These are phyloP conservation scores for Carcharodon carcharias DNA, from an alignment of 2,797 vertebrate species.

Conservation along the genomic window DNA sequence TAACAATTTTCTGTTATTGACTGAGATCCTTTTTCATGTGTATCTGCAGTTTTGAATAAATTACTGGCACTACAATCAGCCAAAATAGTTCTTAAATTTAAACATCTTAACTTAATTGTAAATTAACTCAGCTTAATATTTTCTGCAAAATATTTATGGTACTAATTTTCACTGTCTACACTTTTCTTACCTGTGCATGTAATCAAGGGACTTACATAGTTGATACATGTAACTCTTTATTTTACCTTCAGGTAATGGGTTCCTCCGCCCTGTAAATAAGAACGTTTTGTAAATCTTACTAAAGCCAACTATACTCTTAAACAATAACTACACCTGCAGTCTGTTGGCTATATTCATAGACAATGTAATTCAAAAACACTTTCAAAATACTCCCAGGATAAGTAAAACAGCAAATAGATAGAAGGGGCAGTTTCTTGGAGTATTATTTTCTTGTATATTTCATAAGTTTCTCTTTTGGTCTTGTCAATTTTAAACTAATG, in stretches of 20 bases:
- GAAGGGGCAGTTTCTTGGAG: neutral
- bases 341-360: neutral
- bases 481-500: neutral
- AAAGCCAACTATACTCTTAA: neutral
- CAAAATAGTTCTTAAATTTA: neutral
- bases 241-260: slow-evolving; percentile 65
- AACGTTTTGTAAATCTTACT: neutral
- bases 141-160: neutral
- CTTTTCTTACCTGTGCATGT: slow-evolving; percentile 69
- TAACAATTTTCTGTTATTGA: neutral
- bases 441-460: neutral
- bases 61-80: neutral
- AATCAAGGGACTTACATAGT: slow-evolving; percentile 73
- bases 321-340: neutral
- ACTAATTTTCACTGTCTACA: neutral
- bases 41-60: neutral
- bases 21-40: neutral
- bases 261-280: slow-evolving; percentile 61
- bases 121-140: neutral
- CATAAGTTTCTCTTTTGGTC: neutral
- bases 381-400: neutral
- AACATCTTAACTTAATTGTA: neutral
- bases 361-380: neutral
- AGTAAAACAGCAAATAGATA: neutral
- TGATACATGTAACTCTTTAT: slow-evolving; percentile 73